phyloP scores from a whole-genome alignment of 2,797 vertebrate species.

The Carduelis carduelis region DNA sequence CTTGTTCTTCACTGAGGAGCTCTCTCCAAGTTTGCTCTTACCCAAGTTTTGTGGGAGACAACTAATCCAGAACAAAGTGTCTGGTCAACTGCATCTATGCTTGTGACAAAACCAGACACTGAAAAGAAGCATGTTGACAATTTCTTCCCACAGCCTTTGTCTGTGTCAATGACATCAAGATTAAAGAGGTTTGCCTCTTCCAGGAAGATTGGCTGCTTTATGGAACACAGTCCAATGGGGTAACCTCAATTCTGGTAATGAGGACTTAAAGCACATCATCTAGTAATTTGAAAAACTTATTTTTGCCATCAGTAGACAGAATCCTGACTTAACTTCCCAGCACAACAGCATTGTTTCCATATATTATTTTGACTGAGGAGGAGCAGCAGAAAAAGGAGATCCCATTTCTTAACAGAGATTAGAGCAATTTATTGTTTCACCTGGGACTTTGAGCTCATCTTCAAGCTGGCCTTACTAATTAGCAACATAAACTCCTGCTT shows the following conservation, averaged over 20 bases:
- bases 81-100: too few relatives aligned
- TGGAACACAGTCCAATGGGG: neutral
- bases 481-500: conserved; percentile 14
- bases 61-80: neutral
- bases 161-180: neutral
- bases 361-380: neutral
- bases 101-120: neutral
- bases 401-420: neutral
- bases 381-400: neutral
- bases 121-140: neutral
- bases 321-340: neutral
- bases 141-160: neutral
- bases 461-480: neutral
- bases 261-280: neutral
- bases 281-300: neutral
- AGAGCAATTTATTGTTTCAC: neutral
- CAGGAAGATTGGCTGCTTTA: neutral
- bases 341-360: neutral
- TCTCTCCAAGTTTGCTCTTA: neutral
- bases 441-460: conserved; percentile 18
- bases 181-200: neutral
- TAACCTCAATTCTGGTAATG: neutral
- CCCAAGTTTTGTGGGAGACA: neutral
- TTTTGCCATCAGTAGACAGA: neutral
- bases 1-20: neutral